These are phyloP conservation scores for Sebastolobus altivelis DNA, from an alignment of 2,797 vertebrate species.

Conservation along the genomic window DNA sequence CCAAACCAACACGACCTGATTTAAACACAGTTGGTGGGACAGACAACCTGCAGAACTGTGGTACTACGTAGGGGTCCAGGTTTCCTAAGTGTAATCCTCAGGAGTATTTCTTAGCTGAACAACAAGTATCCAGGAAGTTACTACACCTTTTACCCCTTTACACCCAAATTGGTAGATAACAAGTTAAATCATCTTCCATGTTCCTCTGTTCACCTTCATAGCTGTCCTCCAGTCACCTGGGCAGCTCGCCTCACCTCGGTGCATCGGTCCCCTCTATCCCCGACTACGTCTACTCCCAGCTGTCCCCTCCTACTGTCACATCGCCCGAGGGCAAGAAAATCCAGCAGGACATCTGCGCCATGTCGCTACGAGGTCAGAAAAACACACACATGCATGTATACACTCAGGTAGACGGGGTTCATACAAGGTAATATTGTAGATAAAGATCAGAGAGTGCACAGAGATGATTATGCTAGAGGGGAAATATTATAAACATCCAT, in stretches of 20 bases:
- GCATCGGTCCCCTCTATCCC: conserved; percentile 92
- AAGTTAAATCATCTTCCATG: not conserved
- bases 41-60: conserved; percentile 15
- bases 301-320: conserved; percentile 75
- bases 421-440: not conserved
- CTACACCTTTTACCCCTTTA: not conserved
- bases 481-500: too few relatives aligned
- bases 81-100: too few relatives aligned
- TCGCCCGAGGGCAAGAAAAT: conserved; percentile 86
- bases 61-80: not conserved
- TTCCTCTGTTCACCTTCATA: conserved; percentile 46
- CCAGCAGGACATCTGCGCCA: conserved; percentile 91
- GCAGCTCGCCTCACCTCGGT: conserved; percentile 80
- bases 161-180: not conserved
- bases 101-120: not conserved
- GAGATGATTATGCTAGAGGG: not conserved
- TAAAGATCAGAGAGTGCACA: not conserved
- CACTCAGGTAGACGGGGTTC: not conserved
- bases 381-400: not conserved
- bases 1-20: not conserved
- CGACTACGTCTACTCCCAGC: conserved; percentile 88
- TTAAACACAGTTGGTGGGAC: not conserved
- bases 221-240: conserved; percentile 86
- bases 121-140: too few relatives aligned
- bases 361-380: conserved; percentile 90